Conservation (phyloP, 2,113 vertebrate genomes). For the Corythaixoides concolor region DNA sequence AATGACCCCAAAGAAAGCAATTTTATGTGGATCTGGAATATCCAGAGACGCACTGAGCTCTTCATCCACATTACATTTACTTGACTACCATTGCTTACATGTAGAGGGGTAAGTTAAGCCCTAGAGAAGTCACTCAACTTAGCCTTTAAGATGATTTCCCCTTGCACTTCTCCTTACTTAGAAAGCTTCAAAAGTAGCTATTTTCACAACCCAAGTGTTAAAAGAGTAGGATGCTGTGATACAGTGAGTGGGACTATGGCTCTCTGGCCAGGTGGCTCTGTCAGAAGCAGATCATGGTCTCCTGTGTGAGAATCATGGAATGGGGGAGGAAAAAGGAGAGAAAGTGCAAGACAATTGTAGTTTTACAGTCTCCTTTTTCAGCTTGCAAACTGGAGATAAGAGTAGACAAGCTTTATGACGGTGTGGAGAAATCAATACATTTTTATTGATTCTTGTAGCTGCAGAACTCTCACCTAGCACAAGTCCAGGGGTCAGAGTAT, state of each 20-base stretch:
- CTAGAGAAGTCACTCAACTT: not conserved
- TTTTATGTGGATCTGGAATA: not conserved
- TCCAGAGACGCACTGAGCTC: not conserved
- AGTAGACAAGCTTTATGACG: constrained; percentile 1
- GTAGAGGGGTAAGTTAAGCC: not conserved
- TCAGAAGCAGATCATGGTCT: not conserved
- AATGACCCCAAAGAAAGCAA: not conserved
- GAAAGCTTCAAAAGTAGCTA: not conserved
- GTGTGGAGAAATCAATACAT: constrained; percentile 38
- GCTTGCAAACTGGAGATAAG: constrained; percentile 7
- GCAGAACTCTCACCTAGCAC: constrained; percentile 29
- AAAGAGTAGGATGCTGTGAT: not conserved
- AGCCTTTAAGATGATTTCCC: not conserved
- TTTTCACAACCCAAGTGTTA: not conserved
- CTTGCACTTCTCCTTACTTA: not conserved
- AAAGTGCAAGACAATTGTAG: not conserved
- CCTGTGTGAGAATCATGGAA: not conserved
- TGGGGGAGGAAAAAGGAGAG: not conserved
- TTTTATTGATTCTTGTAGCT: constrained; percentile 44
- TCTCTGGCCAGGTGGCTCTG: not conserved
- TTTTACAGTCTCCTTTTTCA: not conserved
- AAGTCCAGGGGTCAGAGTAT: not conserved
- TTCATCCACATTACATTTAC: not conserved
- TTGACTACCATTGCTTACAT: not conserved
- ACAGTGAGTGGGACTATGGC: not conserved